Evolutionary conservation across 2,888 invertebrate species (phyloP).

Genomic region (Lochmaea crataegi): DNA sequence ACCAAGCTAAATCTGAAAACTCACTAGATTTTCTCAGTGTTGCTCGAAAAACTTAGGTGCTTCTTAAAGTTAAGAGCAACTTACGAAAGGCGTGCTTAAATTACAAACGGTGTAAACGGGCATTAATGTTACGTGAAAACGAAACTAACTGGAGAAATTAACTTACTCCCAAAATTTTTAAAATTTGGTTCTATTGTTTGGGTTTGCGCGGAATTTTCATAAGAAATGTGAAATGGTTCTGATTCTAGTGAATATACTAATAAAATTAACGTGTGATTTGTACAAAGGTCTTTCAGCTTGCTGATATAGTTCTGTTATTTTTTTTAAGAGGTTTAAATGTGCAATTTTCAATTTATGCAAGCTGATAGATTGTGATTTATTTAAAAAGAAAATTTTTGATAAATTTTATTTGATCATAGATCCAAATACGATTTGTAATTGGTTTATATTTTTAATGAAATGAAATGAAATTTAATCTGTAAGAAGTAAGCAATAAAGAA

Average conservation of each 20-base stretch:
- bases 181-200: too few species aligned
- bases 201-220: too few species aligned
- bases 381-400: conserved; percentile 9
- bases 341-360: neutral
- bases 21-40: too few species aligned
- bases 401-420: conserved; percentile 1
- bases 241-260: conserved; percentile 13
- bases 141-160: too few species aligned
- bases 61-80: too few species aligned
- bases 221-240: neutral
- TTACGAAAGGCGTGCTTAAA: too few species aligned
- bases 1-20: too few species aligned
- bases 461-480: conserved; percentile 1
- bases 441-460: conserved; percentile 7
- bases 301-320: neutral
- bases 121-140: too few species aligned
- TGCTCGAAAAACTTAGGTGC: too few species aligned
- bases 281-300: conserved; percentile 13
- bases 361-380: conserved; percentile 18
- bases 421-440: conserved; percentile 1
- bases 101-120: too few species aligned
- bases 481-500: conserved; percentile 17
- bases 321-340: conserved; percentile 1
- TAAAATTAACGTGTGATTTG: conserved; percentile 14
- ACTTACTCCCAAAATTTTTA: too few species aligned